Conservation (phyloP, 2,888 invertebrate species). For the Megalurothrips usitatus region DNA sequence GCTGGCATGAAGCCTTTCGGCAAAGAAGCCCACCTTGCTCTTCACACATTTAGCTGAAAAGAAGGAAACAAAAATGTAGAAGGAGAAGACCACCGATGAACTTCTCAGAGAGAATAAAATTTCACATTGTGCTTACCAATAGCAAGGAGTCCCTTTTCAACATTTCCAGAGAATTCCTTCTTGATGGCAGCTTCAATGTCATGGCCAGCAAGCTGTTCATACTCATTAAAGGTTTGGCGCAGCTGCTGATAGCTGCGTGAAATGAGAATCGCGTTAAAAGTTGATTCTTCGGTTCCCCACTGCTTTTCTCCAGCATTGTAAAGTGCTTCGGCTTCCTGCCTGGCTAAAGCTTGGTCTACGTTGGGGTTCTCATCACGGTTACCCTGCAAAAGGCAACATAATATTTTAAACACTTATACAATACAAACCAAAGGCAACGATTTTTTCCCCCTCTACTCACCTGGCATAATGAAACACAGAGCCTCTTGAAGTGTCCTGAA, state of each 20-base stretch:
- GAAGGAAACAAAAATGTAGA: conserved; percentile 33
- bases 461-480: conserved; percentile 81
- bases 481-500: conserved; percentile 89
- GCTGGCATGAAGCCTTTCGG: conserved; percentile 80
- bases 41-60: conserved; percentile 77
- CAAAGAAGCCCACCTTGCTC: conserved; percentile 87
- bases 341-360: conserved; percentile 73
- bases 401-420: background rate
- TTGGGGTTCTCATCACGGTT: conserved; percentile 87
- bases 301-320: conserved; percentile 71
- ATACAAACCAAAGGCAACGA: background rate
- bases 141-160: conserved; percentile 80
- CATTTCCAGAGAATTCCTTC: conserved; percentile 81
- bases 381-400: conserved; percentile 48
- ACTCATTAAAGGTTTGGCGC: conserved; percentile 79
- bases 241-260: conserved; percentile 86
- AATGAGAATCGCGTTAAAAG: conserved; percentile 80
- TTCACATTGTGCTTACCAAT: conserved; percentile 60
- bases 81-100: conserved; percentile 30
- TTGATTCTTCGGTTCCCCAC: conserved; percentile 88
- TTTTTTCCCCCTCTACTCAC: conserved; percentile 41
- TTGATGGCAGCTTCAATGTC: conserved; percentile 81
- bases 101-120: conserved; percentile 30
- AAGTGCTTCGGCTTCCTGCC: conserved; percentile 75
- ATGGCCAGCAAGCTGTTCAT: conserved; percentile 72